Percentiles rank a stretch among this genome's conserved stretches.
phyloP scores from a whole-genome alignment of 2,797 vertebrate genomes.

The Neomorphus geoffroyi region DNA sequence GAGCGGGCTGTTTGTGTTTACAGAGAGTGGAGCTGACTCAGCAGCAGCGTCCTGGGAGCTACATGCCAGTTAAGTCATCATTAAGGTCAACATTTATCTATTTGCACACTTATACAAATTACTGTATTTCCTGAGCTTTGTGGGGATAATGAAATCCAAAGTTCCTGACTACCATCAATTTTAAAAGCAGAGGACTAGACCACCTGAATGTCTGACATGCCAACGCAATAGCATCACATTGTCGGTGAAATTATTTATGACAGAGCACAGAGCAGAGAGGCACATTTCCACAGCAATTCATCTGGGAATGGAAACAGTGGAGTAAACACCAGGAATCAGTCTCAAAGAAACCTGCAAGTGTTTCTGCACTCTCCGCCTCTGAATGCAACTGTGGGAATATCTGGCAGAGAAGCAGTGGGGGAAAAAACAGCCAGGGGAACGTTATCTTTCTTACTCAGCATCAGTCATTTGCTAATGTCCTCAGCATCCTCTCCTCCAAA shows the following conservation, averaged over 20 bases:
- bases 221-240: background rate
- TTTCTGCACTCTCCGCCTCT: background rate
- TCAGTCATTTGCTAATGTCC: background rate
- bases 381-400: background rate
- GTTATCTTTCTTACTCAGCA: background rate
- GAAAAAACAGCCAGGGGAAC: background rate
- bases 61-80: background rate
- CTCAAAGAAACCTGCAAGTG: background rate
- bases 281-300: background rate
- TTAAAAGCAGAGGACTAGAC: background rate
- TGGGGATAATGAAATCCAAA: background rate
- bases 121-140: background rate
- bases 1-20: background rate
- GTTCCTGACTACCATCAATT: background rate
- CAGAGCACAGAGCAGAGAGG: background rate
- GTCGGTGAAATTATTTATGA: background rate
- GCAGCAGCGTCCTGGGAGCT: constrained; percentile 20
- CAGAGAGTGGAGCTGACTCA: constrained; percentile 2
- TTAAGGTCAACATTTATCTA: background rate
- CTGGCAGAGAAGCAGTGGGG: background rate
- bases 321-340: background rate
- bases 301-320: background rate
- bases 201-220: background rate
- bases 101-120: background rate
- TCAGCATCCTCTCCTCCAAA: background rate